Evolutionary conservation across 2,113 vertebrate genomes (phyloP).

Genomic region (Microcebus tavaratra): DNA sequence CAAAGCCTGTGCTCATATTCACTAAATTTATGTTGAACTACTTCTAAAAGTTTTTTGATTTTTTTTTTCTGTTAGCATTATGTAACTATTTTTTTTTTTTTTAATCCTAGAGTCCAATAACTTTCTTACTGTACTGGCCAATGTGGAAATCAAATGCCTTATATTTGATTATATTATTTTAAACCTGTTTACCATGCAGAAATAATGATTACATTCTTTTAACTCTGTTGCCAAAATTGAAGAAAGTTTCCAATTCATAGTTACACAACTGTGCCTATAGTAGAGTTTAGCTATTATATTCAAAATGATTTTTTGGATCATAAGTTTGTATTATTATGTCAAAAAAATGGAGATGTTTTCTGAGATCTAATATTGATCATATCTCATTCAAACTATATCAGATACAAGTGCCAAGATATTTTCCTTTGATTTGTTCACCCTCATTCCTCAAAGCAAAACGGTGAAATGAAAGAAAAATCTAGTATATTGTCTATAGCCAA

Average conservation of each 20-base stretch:
- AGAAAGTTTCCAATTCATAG: not conserved
- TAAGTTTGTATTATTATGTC: not conserved
- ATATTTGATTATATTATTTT: not conserved
- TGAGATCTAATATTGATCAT: not conserved
- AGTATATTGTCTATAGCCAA: not conserved
- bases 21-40: not conserved
- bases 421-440: not conserved
- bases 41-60: not conserved
- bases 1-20: not conserved
- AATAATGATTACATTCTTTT: not conserved
- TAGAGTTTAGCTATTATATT: not conserved
- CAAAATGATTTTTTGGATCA: not conserved
- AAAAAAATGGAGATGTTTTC: not conserved
- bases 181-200: not conserved
- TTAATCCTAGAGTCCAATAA: not conserved
- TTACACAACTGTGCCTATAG: not conserved
- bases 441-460: not conserved
- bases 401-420: not conserved
- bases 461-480: not conserved
- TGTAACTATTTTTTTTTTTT: not conserved
- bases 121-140: not conserved
- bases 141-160: not conserved
- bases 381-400: not conserved
- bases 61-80: not conserved
- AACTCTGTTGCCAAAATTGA: not conserved